Evolutionary conservation across 1,140 invertebrate species (phyloP), one percentile per base, ranked within the genome.

Genomic region (Cydia amplana): DNA sequence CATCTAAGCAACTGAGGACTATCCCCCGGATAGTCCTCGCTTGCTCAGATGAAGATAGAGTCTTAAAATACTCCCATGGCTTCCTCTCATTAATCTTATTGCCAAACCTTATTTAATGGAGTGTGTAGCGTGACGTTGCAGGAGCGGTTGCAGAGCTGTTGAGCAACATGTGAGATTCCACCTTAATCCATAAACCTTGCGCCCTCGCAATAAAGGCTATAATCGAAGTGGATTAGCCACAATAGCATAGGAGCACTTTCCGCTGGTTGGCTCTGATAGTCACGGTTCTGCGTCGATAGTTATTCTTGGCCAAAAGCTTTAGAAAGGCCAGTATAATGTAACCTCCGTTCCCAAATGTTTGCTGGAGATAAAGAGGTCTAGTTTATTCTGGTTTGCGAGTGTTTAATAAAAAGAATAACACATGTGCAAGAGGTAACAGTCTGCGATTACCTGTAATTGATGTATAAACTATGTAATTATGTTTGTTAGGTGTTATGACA

Each of bases 101-200:
- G 75, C 78, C 74, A 82, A 80, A 83, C 78, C 73, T 55, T 9
- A 82, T 83, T 84, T 82, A 88, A 86, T 88, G 86, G 83, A 82
- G 81, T 84, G 85, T 83, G 80, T 76, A 79, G 77, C 79, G 49
- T 55, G 75, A 79, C 70, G 75, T 75, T 72, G 78, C 82, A 75
- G 85, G 83, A 83, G 85, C 79, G 85, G 82, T 80, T 82, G 78
- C 81, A 84, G 75, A 80, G 76, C 25, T 55, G 81, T 87, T 86
- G 82, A 73, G 82, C 75, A 88, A 88, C 18, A 40, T 36, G 32
- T 40, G 32, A 70, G 28, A 18, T 40, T 36, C 64, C 25, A 64
- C 64, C 64, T 36, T 32, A 32, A 40, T 70, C 14, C 65, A 43
- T 65, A 12, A n/a, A 40, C 65, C 32, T 40, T 70, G 9, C n/a